phyloP scores from a whole-genome alignment of 1,140 invertebrate genomes.

The Drosophila sechellia region DNA sequence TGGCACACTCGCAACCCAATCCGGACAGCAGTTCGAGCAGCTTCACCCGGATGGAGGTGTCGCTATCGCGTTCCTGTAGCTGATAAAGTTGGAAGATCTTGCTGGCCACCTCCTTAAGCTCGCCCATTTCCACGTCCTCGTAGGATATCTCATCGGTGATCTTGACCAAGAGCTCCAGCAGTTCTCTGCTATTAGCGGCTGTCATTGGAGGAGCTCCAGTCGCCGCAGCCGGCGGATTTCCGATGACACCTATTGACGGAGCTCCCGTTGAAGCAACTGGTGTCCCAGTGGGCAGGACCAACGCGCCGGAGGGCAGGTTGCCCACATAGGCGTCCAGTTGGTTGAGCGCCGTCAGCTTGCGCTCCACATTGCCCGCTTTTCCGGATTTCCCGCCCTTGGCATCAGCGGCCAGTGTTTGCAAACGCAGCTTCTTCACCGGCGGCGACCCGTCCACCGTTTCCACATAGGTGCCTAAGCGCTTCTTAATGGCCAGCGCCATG shows the following conservation, averaged over 20 bases:
- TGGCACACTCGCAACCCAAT: slow-evolving; percentile 60
- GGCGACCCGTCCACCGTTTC: slow-evolving; percentile 59
- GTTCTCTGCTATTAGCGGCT: slow-evolving; percentile 44
- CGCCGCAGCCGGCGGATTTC: not conserved
- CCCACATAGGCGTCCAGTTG: slow-evolving; percentile 61
- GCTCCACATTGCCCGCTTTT: slow-evolving; percentile 20
- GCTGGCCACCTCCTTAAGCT: slow-evolving; percentile 62
- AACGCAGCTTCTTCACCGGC: slow-evolving; percentile 67
- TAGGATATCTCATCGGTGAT: slow-evolving; percentile 75
- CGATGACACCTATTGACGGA: not conserved
- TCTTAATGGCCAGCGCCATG: slow-evolving; percentile 67
- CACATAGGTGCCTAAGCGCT: slow-evolving; percentile 42
- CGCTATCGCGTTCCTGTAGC: slow-evolving; percentile 70
- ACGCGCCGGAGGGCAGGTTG: not conserved
- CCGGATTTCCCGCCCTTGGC: slow-evolving; percentile 23
- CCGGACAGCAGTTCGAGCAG: slow-evolving; percentile 71
- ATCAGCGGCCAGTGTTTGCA: slow-evolving; percentile 54
- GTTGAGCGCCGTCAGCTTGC: slow-evolving; percentile 49
- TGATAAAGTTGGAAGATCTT: slow-evolving; percentile 75
- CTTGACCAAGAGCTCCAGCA: slow-evolving; percentile 75
- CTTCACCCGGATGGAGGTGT: slow-evolving; percentile 74
- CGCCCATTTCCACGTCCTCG: slow-evolving; percentile 60
- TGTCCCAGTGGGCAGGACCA: not conserved
- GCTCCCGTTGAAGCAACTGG: not conserved
- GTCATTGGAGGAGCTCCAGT: not conserved